Evolutionary conservation across 23 tunicate genomes (phyloP), one percentile per base, ranked within the genome.

Genomic region (Halocynthia aurantium): DNA sequence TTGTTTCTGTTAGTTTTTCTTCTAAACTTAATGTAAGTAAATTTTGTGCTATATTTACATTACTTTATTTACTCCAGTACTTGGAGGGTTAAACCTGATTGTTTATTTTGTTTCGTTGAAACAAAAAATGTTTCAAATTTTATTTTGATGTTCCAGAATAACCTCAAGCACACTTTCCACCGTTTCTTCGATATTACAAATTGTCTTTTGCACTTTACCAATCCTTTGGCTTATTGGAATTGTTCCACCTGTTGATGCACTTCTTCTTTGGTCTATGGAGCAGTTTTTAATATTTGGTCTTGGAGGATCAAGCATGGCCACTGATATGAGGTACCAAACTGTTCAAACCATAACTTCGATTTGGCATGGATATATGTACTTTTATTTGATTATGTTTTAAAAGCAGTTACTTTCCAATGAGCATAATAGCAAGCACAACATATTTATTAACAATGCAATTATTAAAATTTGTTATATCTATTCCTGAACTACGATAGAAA

Each of bases 221-320:
- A 40, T 84, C 13, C 57, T 89, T 9, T 89, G 96, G 96, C 21
- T 84, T 56, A 15, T 56, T 62, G 96, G 88, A 22, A 12, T 89
- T 31, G 22, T 89, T 60, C 89, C 96, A 50, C 86, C 96, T 19
- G 52, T 84, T 69, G 85, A 89, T 62, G 63, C 88, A 40, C 70
- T 89, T 10, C 52, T 75, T 60, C 22, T 84, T 13, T 89, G 96
- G 96, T 22, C 55, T 52, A 22, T 69, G 52, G 96, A 89, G 70
- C 96, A 89, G 76, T 11, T 77, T 13, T 69, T 82, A 17, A 72
- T 84, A 11, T 89, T 89, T 84, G 85, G 77, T 8, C 60, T 89
- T 55, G 96, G 96, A 68, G 88, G 85, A 51, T 70, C 86, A 49
- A 83, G 84, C 11, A 71, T 82, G 84, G 81, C 96, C 10, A 89